Evolutionary conservation across 1,140 invertebrate genomes (phyloP), one percentile per base, ranked within the genome.

Genomic region (Dinothrombium tinctorium): DNA sequence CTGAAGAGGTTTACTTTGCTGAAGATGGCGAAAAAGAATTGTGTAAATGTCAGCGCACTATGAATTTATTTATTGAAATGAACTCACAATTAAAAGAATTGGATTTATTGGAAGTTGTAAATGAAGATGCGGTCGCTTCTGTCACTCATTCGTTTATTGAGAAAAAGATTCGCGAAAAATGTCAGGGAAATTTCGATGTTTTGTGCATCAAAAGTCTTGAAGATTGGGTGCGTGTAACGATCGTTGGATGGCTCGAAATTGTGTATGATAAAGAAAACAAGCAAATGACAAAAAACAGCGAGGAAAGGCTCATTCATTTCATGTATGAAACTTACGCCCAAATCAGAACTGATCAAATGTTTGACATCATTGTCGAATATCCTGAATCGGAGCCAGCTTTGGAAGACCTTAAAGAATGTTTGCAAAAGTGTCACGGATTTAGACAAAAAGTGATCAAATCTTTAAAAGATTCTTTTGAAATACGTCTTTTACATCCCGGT

Each of bases 291-390:
- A 17, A 25, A 17, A 17, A 14, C 21, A n/a, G 19, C n/a, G 33
- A 47, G 6, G 37, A 41, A 17, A 39, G 33, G 41, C 15, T 47
- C 12, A 33, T 24, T 1, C 36, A 84, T 55, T 78, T 75, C 54
- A 63, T 92, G 35, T 84, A 79, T 54, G 78, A 87, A 57, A 79
- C 72, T 7, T 92, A 86, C 53, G 84, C 79, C 12, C 72, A 71
- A 54, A 68, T 75, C 35, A 69, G 83, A 49, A 89, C 90, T 41
- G 74, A 83, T 52, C 81, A 92, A 54, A 63, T 95, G 32, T 94
- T 94, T 56, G 83, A 81, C 52, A 92, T 92, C 37, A 87, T 92
- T 42, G 87, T 92, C 56, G 82, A 94, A 56, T 95, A 79, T 66
- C 89, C 89, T 3, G 86, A 94, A 51, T 94, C 87, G 5, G 73